Conservation (phyloP, 2,797 vertebrate species). For the Manis javanica region DNA sequence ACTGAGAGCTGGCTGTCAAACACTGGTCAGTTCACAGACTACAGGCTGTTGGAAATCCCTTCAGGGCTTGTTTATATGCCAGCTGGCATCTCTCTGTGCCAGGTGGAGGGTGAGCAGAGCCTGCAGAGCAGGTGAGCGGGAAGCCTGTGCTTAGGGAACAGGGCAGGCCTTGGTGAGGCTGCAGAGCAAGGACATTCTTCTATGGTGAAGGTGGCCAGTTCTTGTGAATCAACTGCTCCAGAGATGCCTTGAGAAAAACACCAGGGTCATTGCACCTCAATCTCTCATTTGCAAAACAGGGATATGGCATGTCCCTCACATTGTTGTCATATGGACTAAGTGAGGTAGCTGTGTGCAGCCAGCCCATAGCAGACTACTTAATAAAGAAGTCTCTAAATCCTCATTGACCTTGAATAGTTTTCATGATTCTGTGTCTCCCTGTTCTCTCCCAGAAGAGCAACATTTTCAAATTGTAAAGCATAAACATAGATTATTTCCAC, state of each 20-base stretch:
- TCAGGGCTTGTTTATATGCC: background rate
- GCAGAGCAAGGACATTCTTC: background rate
- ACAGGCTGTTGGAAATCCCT: background rate
- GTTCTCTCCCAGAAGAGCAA: conserved; percentile 28
- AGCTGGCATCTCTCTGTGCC: background rate
- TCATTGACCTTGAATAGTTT: background rate
- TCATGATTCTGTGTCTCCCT: background rate
- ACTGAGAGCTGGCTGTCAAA: background rate
- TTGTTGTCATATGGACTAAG: background rate
- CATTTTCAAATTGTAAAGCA: background rate
- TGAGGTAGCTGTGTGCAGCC: background rate
- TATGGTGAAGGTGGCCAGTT: background rate
- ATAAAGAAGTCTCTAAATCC: background rate
- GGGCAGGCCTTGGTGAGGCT: no score
- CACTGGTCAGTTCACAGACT: background rate
- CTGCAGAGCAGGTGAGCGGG: background rate
- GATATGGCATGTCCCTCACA: background rate
- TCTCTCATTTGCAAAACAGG: background rate
- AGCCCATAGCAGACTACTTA: background rate
- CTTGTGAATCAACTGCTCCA: background rate
- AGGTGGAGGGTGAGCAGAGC: background rate
- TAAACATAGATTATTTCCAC: background rate
- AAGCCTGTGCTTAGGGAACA: background rate
- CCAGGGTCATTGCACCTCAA: no score
- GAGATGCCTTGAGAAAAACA: background rate